These are phyloP conservation scores for Oligia strigilis DNA, from an alignment of 2,888 invertebrate genomes.

Conservation along the genomic window DNA sequence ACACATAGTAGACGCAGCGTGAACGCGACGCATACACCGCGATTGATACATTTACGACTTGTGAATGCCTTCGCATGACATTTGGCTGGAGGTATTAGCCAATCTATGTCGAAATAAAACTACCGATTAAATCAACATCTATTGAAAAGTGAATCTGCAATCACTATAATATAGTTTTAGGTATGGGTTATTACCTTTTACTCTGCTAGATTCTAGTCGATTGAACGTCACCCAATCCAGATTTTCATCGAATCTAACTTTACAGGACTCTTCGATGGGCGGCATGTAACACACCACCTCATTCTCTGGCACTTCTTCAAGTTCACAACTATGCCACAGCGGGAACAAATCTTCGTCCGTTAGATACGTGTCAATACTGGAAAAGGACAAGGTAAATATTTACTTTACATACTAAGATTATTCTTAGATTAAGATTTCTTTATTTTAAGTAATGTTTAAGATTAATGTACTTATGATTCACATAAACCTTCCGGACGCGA, in stretches of 20 bases:
- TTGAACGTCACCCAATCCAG: slow-evolving; percentile 62
- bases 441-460: background rate
- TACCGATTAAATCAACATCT: background rate
- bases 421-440: background rate
- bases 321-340: slow-evolving; percentile 78
- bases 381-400: slow-evolving; percentile 58
- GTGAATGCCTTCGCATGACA: background rate
- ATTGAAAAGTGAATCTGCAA: background rate
- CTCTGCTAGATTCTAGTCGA: slow-evolving; percentile 65
- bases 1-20: background rate
- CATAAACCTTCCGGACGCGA: background rate
- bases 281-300: slow-evolving; percentile 88
- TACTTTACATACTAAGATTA: no score
- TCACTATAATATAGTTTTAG: background rate
- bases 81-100: background rate
- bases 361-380: slow-evolving; percentile 75
- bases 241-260: slow-evolving; percentile 74
- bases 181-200: slow-evolving; percentile 55
- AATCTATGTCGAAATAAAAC: background rate
- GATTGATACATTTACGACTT: background rate
- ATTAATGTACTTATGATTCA: background rate
- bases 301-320: slow-evolving; percentile 78
- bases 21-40: background rate
- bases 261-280: slow-evolving; percentile 88
- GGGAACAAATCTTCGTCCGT: slow-evolving; percentile 81